Conservation (phyloP, 2,113 vertebrate genomes). For the Paralichthys olivaceus region DNA sequence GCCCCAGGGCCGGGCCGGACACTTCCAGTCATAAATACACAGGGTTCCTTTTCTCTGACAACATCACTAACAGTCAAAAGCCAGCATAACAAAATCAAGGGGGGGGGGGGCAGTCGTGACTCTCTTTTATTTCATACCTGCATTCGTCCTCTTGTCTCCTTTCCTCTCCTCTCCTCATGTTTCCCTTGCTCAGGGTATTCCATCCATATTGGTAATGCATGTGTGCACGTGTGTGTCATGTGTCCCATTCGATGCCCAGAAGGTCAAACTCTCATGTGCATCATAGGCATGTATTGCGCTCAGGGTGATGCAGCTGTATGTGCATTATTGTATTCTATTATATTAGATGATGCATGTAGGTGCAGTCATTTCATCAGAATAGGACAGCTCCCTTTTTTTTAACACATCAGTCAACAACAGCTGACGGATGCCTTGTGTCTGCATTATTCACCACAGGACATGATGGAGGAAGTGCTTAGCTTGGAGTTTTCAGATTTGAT, state of each 20-base stretch:
- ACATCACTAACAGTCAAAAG: background rate
- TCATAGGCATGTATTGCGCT: slow-evolving; percentile 5
- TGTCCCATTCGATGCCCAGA: slow-evolving; percentile 20
- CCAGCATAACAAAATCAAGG: background rate
- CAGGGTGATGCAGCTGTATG: slow-evolving; percentile 21
- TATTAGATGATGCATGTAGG: background rate
- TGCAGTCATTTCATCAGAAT: slow-evolving; percentile 28
- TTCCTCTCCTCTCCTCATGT: slow-evolving; percentile 16
- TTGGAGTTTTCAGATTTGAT: slow-evolving; percentile 40
- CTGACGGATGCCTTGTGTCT: slow-evolving; percentile 20
- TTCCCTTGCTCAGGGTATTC: slow-evolving; percentile 37
- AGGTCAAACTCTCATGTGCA: slow-evolving; percentile 45
- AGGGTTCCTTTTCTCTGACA: slow-evolving; percentile 8
- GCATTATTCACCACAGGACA: slow-evolving; percentile 34
- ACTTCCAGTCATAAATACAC: slow-evolving; percentile 48
- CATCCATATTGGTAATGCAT: background rate
- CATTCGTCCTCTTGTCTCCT: background rate
- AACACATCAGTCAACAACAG: slow-evolving; percentile 39
- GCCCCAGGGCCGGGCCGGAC: slow-evolving; percentile 30
- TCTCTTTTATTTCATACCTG: background rate
- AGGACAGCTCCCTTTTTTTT: background rate
- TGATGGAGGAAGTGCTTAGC: slow-evolving; percentile 37
- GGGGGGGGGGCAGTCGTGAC: background rate
- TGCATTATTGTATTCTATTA: slow-evolving; percentile 4
- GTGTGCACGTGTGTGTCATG: background rate